Percentiles rank a stretch among this genome's conserved stretches.
Conservation (phyloP, 2,888 invertebrate genomes). For the Lacanobia wlatinum region DNA sequence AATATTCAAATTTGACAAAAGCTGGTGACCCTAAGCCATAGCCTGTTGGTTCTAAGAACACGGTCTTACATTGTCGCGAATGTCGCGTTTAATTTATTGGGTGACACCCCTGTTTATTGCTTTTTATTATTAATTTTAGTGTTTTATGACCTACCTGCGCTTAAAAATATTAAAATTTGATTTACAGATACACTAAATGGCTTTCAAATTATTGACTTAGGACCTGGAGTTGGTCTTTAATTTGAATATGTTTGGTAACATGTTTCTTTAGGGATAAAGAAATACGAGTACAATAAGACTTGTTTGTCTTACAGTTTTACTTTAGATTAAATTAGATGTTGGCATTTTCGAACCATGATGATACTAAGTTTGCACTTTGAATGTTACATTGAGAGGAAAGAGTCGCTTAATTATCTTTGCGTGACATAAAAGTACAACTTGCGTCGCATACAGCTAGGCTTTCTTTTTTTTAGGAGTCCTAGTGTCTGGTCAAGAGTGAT, state of each 20-base stretch:
- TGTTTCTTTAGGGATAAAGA: background rate
- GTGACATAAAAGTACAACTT: no score
- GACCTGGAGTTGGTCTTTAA: conserved; percentile 17
- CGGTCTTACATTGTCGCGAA: conserved; percentile 78
- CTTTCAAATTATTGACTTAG: conserved; percentile 55
- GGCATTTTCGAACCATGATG: background rate
- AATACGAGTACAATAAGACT: background rate
- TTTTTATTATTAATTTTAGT: conserved; percentile 67
- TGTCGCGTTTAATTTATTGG: conserved; percentile 76
- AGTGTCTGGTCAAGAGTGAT: no score
- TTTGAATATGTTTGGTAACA: background rate
- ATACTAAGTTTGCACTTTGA: no score
- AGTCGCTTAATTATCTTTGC: no score
- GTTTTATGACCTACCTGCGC: conserved; percentile 62
- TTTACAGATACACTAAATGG: conserved; percentile 46
- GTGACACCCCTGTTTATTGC: conserved; percentile 72
- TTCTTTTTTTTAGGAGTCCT: no score
- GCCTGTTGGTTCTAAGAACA: conserved; percentile 73
- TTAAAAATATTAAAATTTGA: conserved; percentile 51
- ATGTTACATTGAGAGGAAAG: no score
- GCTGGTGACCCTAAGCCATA: conserved; percentile 55
- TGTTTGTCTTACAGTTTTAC: background rate
- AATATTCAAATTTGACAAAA: background rate
- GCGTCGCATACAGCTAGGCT: no score
- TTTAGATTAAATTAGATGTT: background rate